Conservation (phyloP, 2,797 vertebrate genomes). For the Danio albolineatus region DNA sequence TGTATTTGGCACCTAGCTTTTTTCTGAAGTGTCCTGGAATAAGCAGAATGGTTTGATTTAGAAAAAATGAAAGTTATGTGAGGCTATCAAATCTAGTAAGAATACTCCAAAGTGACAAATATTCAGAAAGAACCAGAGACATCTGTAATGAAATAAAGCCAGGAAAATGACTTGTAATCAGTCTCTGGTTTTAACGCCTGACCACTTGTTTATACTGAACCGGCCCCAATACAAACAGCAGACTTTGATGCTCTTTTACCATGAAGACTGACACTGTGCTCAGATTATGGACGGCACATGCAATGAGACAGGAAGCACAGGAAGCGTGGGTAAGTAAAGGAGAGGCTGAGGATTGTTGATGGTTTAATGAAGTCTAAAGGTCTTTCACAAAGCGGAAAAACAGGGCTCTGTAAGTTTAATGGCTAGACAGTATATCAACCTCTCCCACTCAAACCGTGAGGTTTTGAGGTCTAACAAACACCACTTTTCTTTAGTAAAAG, state of each 20-base stretch:
- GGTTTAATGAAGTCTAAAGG: slow-evolving; percentile 38
- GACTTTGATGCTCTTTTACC: slow-evolving; percentile 47
- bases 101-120: not conserved
- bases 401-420: slow-evolving; percentile 27
- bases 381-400: slow-evolving; percentile 46
- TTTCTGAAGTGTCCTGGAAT: not conserved
- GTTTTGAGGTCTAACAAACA: slow-evolving; percentile 6
- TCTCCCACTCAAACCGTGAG: slow-evolving; percentile 33
- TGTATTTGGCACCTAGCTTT: not conserved
- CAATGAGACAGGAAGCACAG: slow-evolving; percentile 42
- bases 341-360: slow-evolving; percentile 38
- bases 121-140: not conserved
- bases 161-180: not conserved
- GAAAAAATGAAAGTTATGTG: not conserved
- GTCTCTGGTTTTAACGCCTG: slow-evolving; percentile 30
- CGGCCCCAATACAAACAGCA: slow-evolving; percentile 55
- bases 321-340: slow-evolving; percentile 23
- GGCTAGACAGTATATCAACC: slow-evolving; percentile 42
- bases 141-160: not conserved
- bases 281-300: slow-evolving; percentile 46
- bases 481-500: not conserved
- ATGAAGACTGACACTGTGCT: slow-evolving; percentile 35
- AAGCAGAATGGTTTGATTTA: not conserved
- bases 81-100: not conserved
- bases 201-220: slow-evolving; percentile 60